Percentiles rank a stretch among this genome's conserved stretches.
These are phyloP conservation scores for Lasioglossum villosulum DNA, from an alignment of 2,888 invertebrate genomes.

Conservation along the genomic window DNA sequence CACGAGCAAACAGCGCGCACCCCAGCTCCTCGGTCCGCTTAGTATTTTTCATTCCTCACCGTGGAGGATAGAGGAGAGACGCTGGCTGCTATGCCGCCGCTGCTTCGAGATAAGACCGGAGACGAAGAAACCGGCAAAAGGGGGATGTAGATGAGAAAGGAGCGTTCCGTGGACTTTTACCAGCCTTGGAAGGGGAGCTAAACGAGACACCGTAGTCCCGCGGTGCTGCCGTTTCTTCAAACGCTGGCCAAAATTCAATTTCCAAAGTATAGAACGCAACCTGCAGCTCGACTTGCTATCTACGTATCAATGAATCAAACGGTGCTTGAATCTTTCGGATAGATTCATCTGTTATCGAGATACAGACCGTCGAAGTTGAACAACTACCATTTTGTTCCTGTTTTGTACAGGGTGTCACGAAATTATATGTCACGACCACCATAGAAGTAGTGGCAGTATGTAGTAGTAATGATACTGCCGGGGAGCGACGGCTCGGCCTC, in stretches of 20 bases:
- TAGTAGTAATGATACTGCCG: too few relatives aligned
- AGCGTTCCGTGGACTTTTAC: slow-evolving; percentile 54
- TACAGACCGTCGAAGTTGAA: too few relatives aligned
- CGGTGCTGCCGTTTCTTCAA: not conserved
- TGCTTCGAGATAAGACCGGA: slow-evolving; percentile 14
- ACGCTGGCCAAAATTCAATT: not conserved
- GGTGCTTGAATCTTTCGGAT: not conserved
- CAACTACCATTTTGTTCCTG: too few relatives aligned
- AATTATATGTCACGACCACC: too few relatives aligned
- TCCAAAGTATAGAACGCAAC: not conserved
- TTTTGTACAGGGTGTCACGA: too few relatives aligned
- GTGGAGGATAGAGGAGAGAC: slow-evolving; percentile 31
- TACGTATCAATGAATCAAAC: not conserved
- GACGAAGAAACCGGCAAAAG: slow-evolving; percentile 43
- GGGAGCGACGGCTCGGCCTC: too few relatives aligned
- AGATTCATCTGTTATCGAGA: too few relatives aligned
- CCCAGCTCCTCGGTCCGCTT: slow-evolving; percentile 18
- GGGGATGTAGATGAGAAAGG: slow-evolving; percentile 65
- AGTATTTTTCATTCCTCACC: slow-evolving; percentile 53
- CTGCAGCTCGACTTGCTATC: not conserved
- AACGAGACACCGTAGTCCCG: slow-evolving; percentile 40
- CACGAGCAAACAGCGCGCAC: slow-evolving; percentile 16
- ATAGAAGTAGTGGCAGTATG: too few relatives aligned
- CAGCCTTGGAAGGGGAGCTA: slow-evolving; percentile 12
- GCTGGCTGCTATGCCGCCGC: not conserved